phyloP scores from a whole-genome alignment of 2,888 invertebrate species.

The Ichneumoninae sp. region DNA sequence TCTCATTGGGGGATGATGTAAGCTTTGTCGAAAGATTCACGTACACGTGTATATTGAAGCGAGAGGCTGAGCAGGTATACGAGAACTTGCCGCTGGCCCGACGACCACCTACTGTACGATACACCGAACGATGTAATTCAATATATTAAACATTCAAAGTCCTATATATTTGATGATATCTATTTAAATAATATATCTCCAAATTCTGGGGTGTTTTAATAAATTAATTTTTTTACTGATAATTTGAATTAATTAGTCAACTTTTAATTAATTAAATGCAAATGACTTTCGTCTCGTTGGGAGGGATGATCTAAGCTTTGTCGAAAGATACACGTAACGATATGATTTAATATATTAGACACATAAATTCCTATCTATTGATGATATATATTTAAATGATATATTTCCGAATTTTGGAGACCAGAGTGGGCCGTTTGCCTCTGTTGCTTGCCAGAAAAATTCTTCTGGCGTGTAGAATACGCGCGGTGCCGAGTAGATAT shows the following conservation, averaged over 20 bases:
- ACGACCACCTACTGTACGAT: no score
- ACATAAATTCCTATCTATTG: not conserved
- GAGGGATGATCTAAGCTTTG: not conserved
- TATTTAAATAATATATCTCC: no score
- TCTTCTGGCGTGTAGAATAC: conserved; percentile 11
- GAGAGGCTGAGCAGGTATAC: no score
- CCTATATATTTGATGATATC: no score
- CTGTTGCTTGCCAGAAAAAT: conserved; percentile 42
- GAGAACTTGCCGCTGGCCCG: no score
- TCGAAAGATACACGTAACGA: not conserved
- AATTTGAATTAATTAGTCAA: not conserved
- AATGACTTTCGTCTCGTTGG: not conserved
- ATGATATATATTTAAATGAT: not conserved
- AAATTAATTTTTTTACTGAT: not conserved
- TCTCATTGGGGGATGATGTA: not conserved
- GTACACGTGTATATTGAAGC: no score
- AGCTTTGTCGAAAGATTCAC: no score
- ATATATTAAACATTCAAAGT: no score
- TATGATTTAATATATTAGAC: not conserved
- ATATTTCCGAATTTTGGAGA: not conserved
- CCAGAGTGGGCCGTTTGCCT: not conserved
- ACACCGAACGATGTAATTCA: no score
- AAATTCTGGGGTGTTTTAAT: no score
- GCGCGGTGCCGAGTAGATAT: conserved; percentile 20
- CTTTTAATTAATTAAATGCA: conserved; percentile 1